Conservation (phyloP, 2,797 vertebrate species). For the Onychomys leucogaster region DNA sequence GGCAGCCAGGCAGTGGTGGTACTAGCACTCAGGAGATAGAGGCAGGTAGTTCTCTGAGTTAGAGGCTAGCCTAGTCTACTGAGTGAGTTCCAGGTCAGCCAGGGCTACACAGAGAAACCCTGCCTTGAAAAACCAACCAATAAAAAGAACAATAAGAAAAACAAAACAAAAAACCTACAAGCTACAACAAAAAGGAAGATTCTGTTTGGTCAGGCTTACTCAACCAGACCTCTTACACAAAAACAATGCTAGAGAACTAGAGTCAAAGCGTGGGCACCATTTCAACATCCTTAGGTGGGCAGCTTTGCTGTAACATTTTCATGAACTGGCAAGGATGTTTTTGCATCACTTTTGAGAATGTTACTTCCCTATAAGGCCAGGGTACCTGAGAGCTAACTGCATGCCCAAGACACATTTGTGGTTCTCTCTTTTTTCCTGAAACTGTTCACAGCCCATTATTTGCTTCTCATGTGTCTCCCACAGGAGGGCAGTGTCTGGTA, state of each 20-base stretch:
- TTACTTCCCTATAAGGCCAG: neutral
- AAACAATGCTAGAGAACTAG: neutral
- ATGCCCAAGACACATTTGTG: neutral
- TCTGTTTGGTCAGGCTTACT: constrained; percentile 7
- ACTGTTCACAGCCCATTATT: neutral
- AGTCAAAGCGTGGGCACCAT: neutral
- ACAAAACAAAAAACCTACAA: neutral
- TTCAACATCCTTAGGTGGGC: neutral
- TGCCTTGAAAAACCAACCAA: neutral
- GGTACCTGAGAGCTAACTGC: neutral
- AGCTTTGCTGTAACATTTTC: neutral
- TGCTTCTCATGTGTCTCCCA: neutral
- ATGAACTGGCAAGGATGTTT: neutral
- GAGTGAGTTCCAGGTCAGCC: neutral
- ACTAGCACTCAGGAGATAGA: neutral
- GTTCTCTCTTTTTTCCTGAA: neutral
- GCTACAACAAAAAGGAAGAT: neutral
- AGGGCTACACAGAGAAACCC: neutral
- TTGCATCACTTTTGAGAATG: constrained; percentile 1
- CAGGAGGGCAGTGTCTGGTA: neutral
- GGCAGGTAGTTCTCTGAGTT: neutral
- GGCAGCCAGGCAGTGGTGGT: neutral
- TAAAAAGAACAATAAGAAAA: neutral
- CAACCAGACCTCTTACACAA: neutral
- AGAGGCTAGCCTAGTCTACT: neutral